A percentile compares a stretch with the other conserved stretches of the same genome.
phyloP scores from a whole-genome alignment of 1,140 invertebrate genomes.

The Acromyrmex heyeri region DNA sequence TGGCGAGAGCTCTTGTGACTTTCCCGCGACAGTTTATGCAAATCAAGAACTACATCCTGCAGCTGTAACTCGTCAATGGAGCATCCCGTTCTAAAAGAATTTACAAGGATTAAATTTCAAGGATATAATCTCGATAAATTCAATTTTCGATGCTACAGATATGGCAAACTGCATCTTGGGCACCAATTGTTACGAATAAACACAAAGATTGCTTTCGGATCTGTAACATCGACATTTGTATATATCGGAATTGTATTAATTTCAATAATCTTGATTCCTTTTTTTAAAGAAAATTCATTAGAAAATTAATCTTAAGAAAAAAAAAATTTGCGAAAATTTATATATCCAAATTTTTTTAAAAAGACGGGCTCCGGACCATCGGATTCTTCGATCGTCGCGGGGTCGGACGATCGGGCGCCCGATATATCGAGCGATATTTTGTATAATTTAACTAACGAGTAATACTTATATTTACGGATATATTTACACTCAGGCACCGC shows the following conservation, averaged over 20 bases:
- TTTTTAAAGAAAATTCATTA: not conserved
- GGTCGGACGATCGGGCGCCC: conserved; percentile 17
- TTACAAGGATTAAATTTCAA: not conserved
- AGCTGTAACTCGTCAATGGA: not conserved
- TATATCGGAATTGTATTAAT: not conserved
- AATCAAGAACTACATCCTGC: conserved; percentile 3
- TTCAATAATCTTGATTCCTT: not conserved
- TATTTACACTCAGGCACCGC: conserved; percentile 49
- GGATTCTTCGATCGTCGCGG: conserved; percentile 14
- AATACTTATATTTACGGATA: conserved; percentile 60
- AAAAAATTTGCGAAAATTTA: not conserved
- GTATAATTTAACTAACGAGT: conserved; percentile 60
- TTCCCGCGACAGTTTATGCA: not conserved
- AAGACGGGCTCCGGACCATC: not conserved
- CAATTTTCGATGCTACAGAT: not conserved
- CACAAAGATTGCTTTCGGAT: not conserved
- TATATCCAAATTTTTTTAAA: not conserved
- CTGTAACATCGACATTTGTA: not conserved
- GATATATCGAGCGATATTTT: conserved; percentile 66
- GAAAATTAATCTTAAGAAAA: not conserved
- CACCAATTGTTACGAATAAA: not conserved
- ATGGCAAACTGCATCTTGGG: not conserved
- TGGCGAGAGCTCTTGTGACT: not conserved
- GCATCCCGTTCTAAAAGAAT: not conserved
- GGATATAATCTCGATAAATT: not conserved